Evolutionary conservation across 2,113 vertebrate genomes (phyloP), one percentile per base, ranked within the genome.

Genomic region (Pseudolaguvia tuberculata): DNA sequence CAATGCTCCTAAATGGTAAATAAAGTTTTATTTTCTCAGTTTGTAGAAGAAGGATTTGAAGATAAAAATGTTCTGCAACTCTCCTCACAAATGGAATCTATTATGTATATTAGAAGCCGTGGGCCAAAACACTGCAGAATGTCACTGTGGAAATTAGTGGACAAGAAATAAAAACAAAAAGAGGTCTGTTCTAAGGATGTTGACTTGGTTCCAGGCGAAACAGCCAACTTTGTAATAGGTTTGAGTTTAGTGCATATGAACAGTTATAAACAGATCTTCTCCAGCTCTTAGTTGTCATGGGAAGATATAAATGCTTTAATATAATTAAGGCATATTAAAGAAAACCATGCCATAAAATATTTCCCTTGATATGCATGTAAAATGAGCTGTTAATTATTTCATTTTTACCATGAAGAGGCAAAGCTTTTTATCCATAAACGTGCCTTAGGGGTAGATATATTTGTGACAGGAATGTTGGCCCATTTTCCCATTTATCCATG

Each of bases 141-240:
- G 39, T 70, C 61, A 56, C 25, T 25, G 29, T 78, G 67, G 67
- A 78, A 78, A 75, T 23, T 65, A 23, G 55, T 69, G 42, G 72
- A 53, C n/a, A 76, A 21, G 29, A 21, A 45, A 20, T 17, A 20
- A 78, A 69, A 25, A 82, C 78, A 82, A 82, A 82, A 73, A 63
- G 63, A 62, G 67, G 78, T 78, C 62, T 82, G 78, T 82, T 78
- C 42, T 65, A 67, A 48, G 56, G 31, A 78, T 55, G 51, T 23
- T 82, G 81, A 58, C 72, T 50, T 68, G 52, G 31, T 27, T 73
- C 72, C 67, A 68, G 4, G 21, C 17, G 5, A 63, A 77, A 75
- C 47, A 74, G 65, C 55, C 62, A 73, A 75, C 65, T 80, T 62
- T 58, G 52, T 39, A 50, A 68, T 63, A 42, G 68, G 39, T 76